These are phyloP conservation scores for Hylaea fasciaria DNA, from an alignment of 2,888 invertebrate species.

Conservation along the genomic window DNA sequence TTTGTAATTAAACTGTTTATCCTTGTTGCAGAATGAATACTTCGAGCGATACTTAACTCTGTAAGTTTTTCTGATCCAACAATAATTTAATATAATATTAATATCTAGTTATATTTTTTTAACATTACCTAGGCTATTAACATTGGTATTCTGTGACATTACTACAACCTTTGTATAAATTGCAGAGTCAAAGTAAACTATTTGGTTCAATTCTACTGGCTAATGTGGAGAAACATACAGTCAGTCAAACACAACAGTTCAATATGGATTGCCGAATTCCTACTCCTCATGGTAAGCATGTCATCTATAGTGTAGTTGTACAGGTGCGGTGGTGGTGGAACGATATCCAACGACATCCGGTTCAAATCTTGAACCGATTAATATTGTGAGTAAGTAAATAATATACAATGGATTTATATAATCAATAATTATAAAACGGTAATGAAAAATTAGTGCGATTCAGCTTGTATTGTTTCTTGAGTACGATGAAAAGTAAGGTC, in stretches of 20 bases:
- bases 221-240: constrained; percentile 88
- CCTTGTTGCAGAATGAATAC: constrained; percentile 75
- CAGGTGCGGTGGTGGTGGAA: too few species aligned
- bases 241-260: constrained; percentile 87
- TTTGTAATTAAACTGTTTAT: background rate
- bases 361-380: too few species aligned
- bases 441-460: too few species aligned
- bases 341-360: background rate
- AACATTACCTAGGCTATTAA: too few species aligned
- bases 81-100: background rate
- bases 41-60: constrained; percentile 80
- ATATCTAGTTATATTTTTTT: too few species aligned
- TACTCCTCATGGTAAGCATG: constrained; percentile 83
- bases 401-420: too few species aligned
- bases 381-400: too few species aligned
- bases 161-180: constrained; percentile 31
- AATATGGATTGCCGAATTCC: constrained; percentile 85
- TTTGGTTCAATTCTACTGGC: constrained; percentile 87
- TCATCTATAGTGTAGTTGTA: too few species aligned
- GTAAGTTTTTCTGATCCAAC: constrained; percentile 65
- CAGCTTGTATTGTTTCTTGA: too few species aligned
- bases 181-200: constrained; percentile 84
- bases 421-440: too few species aligned
- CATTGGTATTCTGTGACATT: too few species aligned
- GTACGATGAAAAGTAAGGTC: too few species aligned